Evolutionary conservation across 2,888 invertebrate genomes (phyloP), one percentile per base, ranked within the genome.

Genomic region (Apamea crenata): DNA sequence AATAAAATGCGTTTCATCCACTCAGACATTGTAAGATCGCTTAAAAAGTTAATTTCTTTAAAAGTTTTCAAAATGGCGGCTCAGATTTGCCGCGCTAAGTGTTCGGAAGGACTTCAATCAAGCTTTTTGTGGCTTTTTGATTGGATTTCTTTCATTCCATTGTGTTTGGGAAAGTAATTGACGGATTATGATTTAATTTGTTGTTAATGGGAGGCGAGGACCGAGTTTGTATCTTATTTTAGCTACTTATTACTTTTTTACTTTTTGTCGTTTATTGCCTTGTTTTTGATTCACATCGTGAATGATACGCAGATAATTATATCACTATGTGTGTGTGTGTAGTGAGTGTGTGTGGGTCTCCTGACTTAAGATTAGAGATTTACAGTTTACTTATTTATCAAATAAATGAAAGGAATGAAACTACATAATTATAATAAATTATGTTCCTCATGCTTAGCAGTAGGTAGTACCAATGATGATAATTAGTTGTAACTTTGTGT

Each of bases 1-100:
- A 90, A 92, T 92, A 90, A 91, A 92, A 91, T 83, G 81, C 83
- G 84, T 85, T 89, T 84, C 73, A 89, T 86, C 87, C 84, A 80
- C 87, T 88, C 77, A 81, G 81, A 87, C 85, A 78, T 81, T 82
- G 84, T 81, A 77, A 77, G 81, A 81, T 72, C 87, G 83, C 73
- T 89, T 86, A 85, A 83, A 89, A 91, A 88, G 79, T 84, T 90
- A 86, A 91, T 91, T 90, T 85, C 80, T 80, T 82, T 91, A 82
- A 84, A 86, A 86, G 83, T 82, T 83, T 85, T 53, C 67, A 76
- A 81, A 83, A 87, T 86, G 69, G 68, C 74, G 2, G 77, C 72
- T 3, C 53, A 68, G 82, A 77, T 88, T 83, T 78, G 56, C 53
- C 68, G 77, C 59, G 70, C 69, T 68, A 73, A 89, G 76, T 82